These are phyloP conservation scores for Entelurus aequoreus DNA, from an alignment of 2,113 vertebrate genomes.

Conservation along the genomic window DNA sequence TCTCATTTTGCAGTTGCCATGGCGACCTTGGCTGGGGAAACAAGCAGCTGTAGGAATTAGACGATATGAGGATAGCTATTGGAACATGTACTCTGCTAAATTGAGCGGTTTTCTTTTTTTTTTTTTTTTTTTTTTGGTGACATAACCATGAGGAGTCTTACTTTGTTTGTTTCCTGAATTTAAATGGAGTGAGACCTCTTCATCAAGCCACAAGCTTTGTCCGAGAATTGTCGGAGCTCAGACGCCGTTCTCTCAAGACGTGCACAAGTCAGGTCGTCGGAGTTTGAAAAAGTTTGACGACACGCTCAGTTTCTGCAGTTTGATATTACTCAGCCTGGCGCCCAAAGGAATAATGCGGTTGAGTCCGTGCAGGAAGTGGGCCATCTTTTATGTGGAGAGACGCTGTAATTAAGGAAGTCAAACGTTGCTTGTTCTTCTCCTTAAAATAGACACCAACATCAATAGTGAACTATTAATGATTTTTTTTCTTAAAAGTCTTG, in stretches of 20 bases:
- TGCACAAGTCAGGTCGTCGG: slow-evolving; percentile 2
- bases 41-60: too few relatives aligned
- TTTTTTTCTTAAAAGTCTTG: neutral
- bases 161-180: neutral
- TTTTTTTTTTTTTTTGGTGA: too few relatives aligned
- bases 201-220: neutral
- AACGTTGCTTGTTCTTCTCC: neutral
- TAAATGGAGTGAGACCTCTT: neutral
- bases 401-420: neutral
- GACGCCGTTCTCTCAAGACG: too few relatives aligned
- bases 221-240: neutral
- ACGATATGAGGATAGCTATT: too few relatives aligned
- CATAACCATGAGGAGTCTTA: too few relatives aligned
- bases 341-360: neutral
- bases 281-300: slow-evolving; percentile 5
- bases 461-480: neutral
- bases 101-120: too few relatives aligned
- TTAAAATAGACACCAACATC: slow-evolving; percentile 1
- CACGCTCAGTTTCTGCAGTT: slow-evolving; percentile 2
- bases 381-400: neutral
- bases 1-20: too few relatives aligned
- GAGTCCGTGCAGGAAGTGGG: neutral
- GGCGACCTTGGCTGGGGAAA: too few relatives aligned
- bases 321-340: too few relatives aligned
- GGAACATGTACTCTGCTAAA: too few relatives aligned